Percentiles rank a stretch among this genome's conserved stretches.
These are phyloP conservation scores for Delichon dasypus DNA, from an alignment of 2,797 vertebrate genomes.

Conservation along the genomic window DNA sequence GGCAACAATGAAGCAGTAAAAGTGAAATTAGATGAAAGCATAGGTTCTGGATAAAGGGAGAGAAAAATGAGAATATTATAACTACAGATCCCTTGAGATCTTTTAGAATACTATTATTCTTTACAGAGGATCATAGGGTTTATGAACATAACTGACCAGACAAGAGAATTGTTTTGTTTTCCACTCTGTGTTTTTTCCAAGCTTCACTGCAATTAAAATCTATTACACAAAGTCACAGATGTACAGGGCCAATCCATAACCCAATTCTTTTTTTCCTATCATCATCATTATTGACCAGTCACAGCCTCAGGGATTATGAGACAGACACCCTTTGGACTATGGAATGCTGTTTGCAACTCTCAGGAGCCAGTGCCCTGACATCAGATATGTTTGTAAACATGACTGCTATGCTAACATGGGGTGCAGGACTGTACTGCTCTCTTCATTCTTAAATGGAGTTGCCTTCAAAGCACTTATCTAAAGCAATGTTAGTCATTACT, in stretches of 20 bases:
- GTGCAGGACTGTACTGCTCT: conserved; percentile 2
- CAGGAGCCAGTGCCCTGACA: conserved; percentile 32
- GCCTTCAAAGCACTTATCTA: conserved; percentile 31
- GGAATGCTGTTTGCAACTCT: conserved; percentile 36
- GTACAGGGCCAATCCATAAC: conserved; percentile 35
- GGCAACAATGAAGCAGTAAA: neutral
- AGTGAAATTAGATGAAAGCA: neutral
- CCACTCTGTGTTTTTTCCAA: neutral
- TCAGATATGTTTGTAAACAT: conserved; percentile 42
- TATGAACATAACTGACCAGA: neutral
- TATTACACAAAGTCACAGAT: neutral
- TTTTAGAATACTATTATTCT: neutral
- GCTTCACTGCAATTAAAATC: conserved; percentile 20
- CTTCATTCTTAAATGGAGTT: conserved; percentile 28
- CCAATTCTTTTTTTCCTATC: conserved; percentile 13
- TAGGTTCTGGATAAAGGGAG: neutral
- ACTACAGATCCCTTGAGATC: neutral
- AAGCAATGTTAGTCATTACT: conserved; percentile 31
- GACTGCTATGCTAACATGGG: neutral
- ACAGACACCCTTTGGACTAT: conserved; percentile 36
- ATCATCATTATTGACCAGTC: conserved; percentile 17
- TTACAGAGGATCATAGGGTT: neutral
- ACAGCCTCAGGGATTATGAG: conserved; percentile 55
- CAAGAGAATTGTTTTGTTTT: conserved; percentile 4
- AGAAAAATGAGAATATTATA: neutral